Evolutionary conservation across 2,113 vertebrate species (phyloP), one percentile per base, ranked within the genome.

Genomic region (Pelvicachromis taeniatus): DNA sequence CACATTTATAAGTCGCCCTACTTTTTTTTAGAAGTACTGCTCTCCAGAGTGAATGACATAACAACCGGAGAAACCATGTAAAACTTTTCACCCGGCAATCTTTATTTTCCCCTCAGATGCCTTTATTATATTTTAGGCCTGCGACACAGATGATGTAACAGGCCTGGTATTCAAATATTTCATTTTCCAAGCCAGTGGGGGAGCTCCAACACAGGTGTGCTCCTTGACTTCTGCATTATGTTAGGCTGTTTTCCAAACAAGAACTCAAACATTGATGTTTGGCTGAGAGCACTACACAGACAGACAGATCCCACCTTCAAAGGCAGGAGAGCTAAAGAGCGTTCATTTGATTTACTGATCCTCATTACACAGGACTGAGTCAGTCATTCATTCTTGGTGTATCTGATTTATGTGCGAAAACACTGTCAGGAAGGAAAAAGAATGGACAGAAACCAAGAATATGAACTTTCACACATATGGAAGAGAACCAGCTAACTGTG

Each of bases 241-340:
- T 93, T 81, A 59, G 92, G 89, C 88, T 75, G 82, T 75, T 73
- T 80, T 92, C 93, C 92, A 95, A 91, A 88, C 91, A 87, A 89
- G 77, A 93, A 85, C 90, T 88, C 78, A 86, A 89, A 93, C 87
- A 93, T 88, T 48, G 75, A 82, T 85, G 82, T 92, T 91, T 92
- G 90, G 87, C 89, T n/a, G 4, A 26, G 84, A 10, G 48, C 65
- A 81, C 68, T 50, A 78, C 75, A 77, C 5, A n/a, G 58, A 65
- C 79, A 33, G 77, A 75, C 31, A 81, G 77, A 85, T 61, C 52
- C 19, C 19, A 29, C 55, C 17, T 55, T 63, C 52, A 56, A 61
- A 84, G 68, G 77, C 40, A 17, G 53, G 50, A 8, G 42, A 26
- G 53, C 75, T 73, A n/a, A 75, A 75, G 35, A 29, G 45, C 26